Evolutionary conservation across 2,797 vertebrate species (phyloP).

Genomic region (Sarcoramphus papa): DNA sequence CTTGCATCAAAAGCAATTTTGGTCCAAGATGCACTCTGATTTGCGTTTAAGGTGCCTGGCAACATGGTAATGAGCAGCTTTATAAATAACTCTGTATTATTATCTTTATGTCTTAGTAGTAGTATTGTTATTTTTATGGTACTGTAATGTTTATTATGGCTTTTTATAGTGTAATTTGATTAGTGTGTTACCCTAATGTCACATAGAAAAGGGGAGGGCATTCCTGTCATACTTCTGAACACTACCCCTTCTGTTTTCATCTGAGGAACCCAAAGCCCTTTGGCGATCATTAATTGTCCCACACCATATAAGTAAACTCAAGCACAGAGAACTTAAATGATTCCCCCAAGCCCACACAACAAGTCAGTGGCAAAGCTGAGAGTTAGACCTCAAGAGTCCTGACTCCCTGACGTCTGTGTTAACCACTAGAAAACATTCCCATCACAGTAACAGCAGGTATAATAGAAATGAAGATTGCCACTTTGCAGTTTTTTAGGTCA

Average conservation of each 20-base stretch:
- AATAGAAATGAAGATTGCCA: constrained; percentile 43
- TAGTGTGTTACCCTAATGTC: constrained; percentile 44
- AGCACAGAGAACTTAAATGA: constrained; percentile 44
- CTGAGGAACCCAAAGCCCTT: constrained; percentile 53
- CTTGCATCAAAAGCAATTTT: background rate
- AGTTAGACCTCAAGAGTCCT: background rate
- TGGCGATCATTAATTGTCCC: constrained; percentile 62
- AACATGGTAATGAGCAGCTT: constrained; percentile 22
- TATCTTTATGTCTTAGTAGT: constrained; percentile 48
- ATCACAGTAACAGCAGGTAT: constrained; percentile 31
- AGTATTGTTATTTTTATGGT: constrained; percentile 62
- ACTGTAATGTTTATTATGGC: constrained; percentile 57
- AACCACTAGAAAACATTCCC: constrained; percentile 31
- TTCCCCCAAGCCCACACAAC: constrained; percentile 60
- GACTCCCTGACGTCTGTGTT: constrained; percentile 26
- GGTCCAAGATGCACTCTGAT: constrained; percentile 11
- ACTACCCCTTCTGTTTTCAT: constrained; percentile 51
- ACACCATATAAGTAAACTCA: constrained; percentile 50
- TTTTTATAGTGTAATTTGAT: constrained; percentile 63
- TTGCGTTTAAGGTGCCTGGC: constrained; percentile 30
- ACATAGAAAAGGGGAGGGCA: constrained; percentile 50
- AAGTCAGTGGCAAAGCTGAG: constrained; percentile 36
- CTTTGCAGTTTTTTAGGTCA: background rate
- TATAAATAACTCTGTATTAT: constrained; percentile 52
- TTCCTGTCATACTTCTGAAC: constrained; percentile 56